A percentile compares a stretch with the other conserved stretches of the same genome.
Evolutionary conservation across 2,888 invertebrate species (phyloP).

Genomic region (Steinernema carpocapsae): DNA sequence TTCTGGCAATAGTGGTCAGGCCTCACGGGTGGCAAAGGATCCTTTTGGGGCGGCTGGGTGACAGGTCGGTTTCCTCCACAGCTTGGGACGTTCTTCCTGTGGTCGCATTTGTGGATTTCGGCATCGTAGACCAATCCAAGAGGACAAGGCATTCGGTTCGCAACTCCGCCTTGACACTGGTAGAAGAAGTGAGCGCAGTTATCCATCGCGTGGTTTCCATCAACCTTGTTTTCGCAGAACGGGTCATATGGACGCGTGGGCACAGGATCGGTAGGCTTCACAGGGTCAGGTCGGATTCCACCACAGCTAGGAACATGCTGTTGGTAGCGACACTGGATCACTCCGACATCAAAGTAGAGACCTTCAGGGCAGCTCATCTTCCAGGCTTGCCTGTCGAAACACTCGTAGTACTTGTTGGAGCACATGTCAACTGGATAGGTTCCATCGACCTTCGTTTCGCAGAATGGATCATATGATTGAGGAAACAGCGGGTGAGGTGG

Average conservation of each 20-base stretch:
- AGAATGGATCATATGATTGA: not conserved
- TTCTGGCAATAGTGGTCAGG: not conserved
- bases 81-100: not conserved
- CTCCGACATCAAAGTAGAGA: slow-evolving; percentile 48
- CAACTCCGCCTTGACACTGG: not conserved
- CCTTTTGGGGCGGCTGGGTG: not conserved
- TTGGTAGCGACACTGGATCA: slow-evolving; percentile 46
- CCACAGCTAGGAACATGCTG: slow-evolving; percentile 50
- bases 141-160: not conserved
- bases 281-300: slow-evolving; percentile 36
- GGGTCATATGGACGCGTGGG: not conserved
- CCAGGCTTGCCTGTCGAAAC: not conserved
- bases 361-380: slow-evolving; percentile 37
- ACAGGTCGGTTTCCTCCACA: not conserved
- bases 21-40: not conserved
- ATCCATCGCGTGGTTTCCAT: not conserved
- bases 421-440: not conserved
- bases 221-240: slow-evolving; percentile 1
- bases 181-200: not conserved
- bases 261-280: slow-evolving; percentile 1
- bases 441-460: slow-evolving; percentile 3
- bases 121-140: not conserved
- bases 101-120: not conserved
- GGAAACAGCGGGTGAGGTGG: not conserved
- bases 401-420: not conserved